These are phyloP conservation scores for Callipepla californica DNA, from an alignment of 2,113 vertebrate species.

Conservation along the genomic window DNA sequence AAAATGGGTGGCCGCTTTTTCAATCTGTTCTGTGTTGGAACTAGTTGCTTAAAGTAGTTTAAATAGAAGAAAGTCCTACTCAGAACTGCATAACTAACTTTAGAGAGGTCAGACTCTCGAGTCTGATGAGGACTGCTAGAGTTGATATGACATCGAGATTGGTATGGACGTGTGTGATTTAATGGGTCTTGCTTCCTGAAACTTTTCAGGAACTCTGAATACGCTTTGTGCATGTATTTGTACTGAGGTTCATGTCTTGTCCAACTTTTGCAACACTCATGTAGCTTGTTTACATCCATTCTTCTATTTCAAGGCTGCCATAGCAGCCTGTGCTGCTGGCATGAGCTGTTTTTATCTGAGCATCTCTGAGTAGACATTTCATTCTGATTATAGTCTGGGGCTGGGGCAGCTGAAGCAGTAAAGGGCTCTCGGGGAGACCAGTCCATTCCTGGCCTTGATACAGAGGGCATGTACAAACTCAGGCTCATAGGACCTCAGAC, in stretches of 20 bases:
- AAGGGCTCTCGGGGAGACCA: neutral
- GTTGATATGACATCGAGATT: neutral
- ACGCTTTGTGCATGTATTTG: neutral
- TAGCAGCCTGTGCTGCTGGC: neutral
- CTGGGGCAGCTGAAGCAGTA: neutral
- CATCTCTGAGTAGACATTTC: neutral
- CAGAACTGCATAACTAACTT: neutral
- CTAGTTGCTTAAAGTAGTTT: neutral
- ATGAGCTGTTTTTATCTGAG: neutral
- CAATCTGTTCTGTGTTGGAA: neutral
- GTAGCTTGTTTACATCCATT: neutral
- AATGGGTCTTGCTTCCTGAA: neutral
- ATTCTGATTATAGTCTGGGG: neutral
- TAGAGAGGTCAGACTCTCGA: neutral
- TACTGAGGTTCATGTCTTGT: neutral
- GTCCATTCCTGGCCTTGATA: neutral
- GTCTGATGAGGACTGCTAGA: neutral
- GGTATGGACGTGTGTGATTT: neutral
- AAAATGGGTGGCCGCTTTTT: neutral
- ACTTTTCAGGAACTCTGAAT: neutral
- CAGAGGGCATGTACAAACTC: accelerated
- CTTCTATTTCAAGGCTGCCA: neutral
- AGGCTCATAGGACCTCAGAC: neutral
- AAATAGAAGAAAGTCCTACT: neutral
- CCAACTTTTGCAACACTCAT: neutral